phyloP scores from a whole-genome alignment of 2,888 invertebrate species.

The Drosophila percnosoma region DNA sequence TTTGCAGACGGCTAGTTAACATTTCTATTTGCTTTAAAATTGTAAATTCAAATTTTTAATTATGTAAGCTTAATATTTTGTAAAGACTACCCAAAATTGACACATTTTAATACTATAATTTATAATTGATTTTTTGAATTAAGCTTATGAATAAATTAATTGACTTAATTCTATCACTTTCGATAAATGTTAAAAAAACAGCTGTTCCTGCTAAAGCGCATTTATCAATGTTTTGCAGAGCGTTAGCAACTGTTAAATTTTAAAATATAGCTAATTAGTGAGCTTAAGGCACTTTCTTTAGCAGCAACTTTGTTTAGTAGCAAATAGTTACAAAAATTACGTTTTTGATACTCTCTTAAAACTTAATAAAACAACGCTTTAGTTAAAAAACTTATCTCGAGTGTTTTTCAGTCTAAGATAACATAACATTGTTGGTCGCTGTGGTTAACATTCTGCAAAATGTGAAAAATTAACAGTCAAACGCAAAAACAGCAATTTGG shows the following conservation, averaged over 20 bases:
- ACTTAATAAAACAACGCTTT: neutral
- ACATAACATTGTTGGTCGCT: neutral
- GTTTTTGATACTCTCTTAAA: neutral
- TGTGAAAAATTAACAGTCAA: conserved; percentile 32
- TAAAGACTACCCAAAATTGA: neutral
- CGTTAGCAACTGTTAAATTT: neutral
- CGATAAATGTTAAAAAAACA: conserved; percentile 7
- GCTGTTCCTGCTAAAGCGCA: neutral
- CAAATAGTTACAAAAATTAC: neutral
- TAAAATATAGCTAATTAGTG: neutral
- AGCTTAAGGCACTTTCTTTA: neutral
- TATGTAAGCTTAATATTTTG: neutral
- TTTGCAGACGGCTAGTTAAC: neutral
- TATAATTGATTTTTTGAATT: neutral
- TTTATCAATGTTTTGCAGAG: neutral
- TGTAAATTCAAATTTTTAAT: neutral
- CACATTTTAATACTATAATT: neutral
- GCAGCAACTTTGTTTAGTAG: neutral
- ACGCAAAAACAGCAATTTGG: conserved; percentile 10
- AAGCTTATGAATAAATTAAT: neutral
- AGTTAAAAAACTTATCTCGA: neutral
- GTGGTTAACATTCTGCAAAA: conserved; percentile 16
- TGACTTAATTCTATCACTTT: neutral
- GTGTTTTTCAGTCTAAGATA: neutral
- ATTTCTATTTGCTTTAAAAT: too few relatives aligned